Evolutionary conservation across 2,797 vertebrate species (phyloP), one percentile per base, ranked within the genome.

Genomic region (Telmatherina bonti): DNA sequence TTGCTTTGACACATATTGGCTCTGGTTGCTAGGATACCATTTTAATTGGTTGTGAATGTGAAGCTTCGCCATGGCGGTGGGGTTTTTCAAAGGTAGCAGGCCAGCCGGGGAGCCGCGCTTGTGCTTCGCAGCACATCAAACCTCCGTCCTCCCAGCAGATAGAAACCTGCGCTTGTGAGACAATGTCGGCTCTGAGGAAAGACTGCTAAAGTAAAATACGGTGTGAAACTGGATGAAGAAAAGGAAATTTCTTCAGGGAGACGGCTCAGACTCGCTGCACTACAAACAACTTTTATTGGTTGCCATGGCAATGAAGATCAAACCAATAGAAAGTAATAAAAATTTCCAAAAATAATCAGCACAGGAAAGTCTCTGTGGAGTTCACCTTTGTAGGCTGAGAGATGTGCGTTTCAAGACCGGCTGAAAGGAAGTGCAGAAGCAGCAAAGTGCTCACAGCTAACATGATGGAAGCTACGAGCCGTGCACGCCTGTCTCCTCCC

Each of bases 1-100:
- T 93, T 93, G 91, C 92, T 93, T 85, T 81, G 92, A 90, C 86
- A 93, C 91, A 91, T 91, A 92, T 93, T 92, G 92, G 91, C 87
- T 90, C 60, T 33, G 78, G 92, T 93, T 94, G 93, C 92, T 93
- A 94, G 82, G 93, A 90, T 82, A 94, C 91, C 67, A 65, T 88
- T 86, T 92, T 94, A 94, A 94, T 94, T 92, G 89, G 88, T 85
- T 90, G 80, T 88, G 18, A 70, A 88, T 91, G 81, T 88, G 84
- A 89, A 85, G 76, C 80, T 20, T 62, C 70, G 71, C 64, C 61
- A 67, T 62, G 57, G 52, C 64, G 72, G 81, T 60, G 82, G 79
- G 79, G 82, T 70, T 59, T 79, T 82, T 79, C 18, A 1, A 63
- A 73, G 33, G 62, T 75, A 75, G 75, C 1, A 4, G 43, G 71